Evolutionary conservation across 2,888 invertebrate species (phyloP), one percentile per base, ranked within the genome.

Genomic region (Hylaea fasciaria): DNA sequence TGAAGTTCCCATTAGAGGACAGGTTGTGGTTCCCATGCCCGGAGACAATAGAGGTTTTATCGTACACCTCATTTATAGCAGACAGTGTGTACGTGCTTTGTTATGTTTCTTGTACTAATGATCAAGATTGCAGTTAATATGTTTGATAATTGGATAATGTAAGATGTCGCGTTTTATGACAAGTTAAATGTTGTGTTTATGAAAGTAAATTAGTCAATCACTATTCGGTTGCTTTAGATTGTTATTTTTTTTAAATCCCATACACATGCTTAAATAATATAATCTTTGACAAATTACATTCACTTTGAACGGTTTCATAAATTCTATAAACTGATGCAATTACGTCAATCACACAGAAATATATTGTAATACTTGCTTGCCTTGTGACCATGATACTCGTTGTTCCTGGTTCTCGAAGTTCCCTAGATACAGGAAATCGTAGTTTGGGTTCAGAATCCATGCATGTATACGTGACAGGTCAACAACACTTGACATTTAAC

Each of bases 11-110:
- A 79, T 79, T 68, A 68, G 67, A 67, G 66, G 67, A 63, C 66
- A 71, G 72, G 70, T 62, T 63, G 58, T 35, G 63, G 63, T 83
- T 85, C 85, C 73, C 84, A 83, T 78, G 72, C 66, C 66, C 57
- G 50, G 52, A 75, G 66, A 84, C 84, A 83, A 84, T 83, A 67
- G 72, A 57, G 65, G 63, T 66, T 70, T 71, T 72, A 74, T 73
- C 73, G 62, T 73, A 63, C 65, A 52, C 52, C 17, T 49, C 66
- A 62, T 51, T 47, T 47, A 12, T 40, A 28, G 41, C 41, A 35
- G 11, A 45, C 39, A 39, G 39, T 43, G 14, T 14, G 37, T 22
- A 22, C 22, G 3, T 37, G 40, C 50, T 66, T 53, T 57, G 53
- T 62, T 52, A 22, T 22, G 37, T 55, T 63, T 63, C 53, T 66